Evolutionary conservation across 2,113 vertebrate genomes (phyloP), one percentile per base, ranked within the genome.

Genomic region (Ictalurus punctatus): DNA sequence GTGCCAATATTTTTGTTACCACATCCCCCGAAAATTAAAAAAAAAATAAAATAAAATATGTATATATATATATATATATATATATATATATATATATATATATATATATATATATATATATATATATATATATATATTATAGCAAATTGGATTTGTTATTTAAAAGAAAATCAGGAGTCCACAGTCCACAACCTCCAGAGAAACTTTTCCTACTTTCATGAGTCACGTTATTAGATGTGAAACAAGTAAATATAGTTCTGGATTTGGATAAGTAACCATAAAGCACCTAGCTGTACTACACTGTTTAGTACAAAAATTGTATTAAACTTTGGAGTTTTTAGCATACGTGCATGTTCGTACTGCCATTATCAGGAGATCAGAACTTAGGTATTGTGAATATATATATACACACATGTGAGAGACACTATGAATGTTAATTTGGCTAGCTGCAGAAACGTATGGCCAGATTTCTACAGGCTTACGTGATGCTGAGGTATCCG

Each of bases 401-500:
- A 34, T 34, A 71, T 40, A 21, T 56, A 54, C 6, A 8, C 65
- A 9, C 76, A 81, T 78, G 13, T 81, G 44, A 54, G 56, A 25
- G 19, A 10, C 23, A 21, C 10, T 23, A 4, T 25, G 19, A 86
- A 34, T 65, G 44, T 59, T 84, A 89, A 89, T 89, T 89, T 25
- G 16, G 16, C 61, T 27, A 54, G 30, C 82, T 79, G 30, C 0
- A 79, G 73, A 54, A 56, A 37, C 44, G 27, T 17, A 54, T 21
- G 87, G 71, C 48, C 14, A 67, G 54, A 56, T 85, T 89, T 69
- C 30, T 40, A 69, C 59, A 89, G 74, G 86, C 84, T 59, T 85
- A 86, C 65, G 17, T 81, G 82, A 90, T 81, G 48, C 30, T 27
- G 84, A 84, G 40, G 89, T 78, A 73, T 91, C 73, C 88, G 87